Evolutionary conservation across 2,113 vertebrate species (phyloP), one percentile per base, ranked within the genome.

Genomic region (Gallinago paraguaiae): DNA sequence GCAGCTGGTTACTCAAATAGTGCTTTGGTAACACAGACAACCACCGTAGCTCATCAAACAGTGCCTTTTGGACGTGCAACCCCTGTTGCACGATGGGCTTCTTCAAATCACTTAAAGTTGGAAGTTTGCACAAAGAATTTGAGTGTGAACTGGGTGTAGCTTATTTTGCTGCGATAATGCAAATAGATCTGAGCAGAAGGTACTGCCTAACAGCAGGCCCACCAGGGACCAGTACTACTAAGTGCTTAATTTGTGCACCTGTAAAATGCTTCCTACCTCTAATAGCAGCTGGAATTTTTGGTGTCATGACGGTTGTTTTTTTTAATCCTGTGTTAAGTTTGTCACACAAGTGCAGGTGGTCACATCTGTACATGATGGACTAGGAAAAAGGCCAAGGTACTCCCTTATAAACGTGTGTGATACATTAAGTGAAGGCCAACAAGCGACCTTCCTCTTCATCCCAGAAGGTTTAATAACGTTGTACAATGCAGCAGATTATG

Each of bases 211-310:
- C 2, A 45, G 28, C 7, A 59, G 1, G 30, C 17, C 31, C 27
- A 23, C 13, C 25, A 82, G 45, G 4, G 6, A 18, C 31, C n/a
- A 7, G 0, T 10, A 2, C 25, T 33, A 3, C 9, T 6, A 8
- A 10, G 27, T 8, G 27, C 28, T 33, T 35, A 56, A 9, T 4
- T 25, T 13, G 5, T 14, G 10, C 9, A n/a, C 37, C 41, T 51
- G 22, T 33, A 13, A 86, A 8, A 25, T 46, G 37, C 28, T 60
- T 71, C 51, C 35, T 56, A 11, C 25, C 20, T 45, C 74, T 35
- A 8, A 33, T 7, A 27, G 17, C 31, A n/a, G 56, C 2, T 80
- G 51, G 67, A 54, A 50, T 50, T 56, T 76, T 45, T 56, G 41
- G 23, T n/a, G 25, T 9, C 35, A 37, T 23, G 37, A 23, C 19